Conservation (phyloP, 2,113 vertebrate genomes). For the Hassar affinis region DNA sequence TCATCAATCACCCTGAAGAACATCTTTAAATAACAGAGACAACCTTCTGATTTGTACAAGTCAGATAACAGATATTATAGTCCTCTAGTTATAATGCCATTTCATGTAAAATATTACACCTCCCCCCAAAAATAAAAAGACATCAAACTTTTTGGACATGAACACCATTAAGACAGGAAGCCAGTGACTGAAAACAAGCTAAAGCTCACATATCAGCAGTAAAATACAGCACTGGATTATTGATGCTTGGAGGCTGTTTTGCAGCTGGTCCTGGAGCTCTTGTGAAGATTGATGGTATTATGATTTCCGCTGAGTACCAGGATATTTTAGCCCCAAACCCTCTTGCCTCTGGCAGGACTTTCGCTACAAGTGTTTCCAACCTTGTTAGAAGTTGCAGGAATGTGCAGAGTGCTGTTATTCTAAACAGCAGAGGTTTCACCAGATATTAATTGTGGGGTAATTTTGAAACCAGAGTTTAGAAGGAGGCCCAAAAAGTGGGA, state of each 20-base stretch:
- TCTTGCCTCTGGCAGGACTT: slow-evolving; percentile 4
- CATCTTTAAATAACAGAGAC: no score
- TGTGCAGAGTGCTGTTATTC: background rate
- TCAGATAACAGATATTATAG: no score
- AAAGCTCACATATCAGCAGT: background rate
- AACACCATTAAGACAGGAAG: background rate
- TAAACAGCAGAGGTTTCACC: background rate
- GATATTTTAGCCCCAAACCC: slow-evolving; percentile 6
- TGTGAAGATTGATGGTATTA: slow-evolving; percentile 11
- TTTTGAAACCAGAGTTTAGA: background rate
- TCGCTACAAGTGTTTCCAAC: slow-evolving; percentile 3
- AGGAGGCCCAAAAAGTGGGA: background rate
- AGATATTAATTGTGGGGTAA: background rate
- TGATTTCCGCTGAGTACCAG: slow-evolving; percentile 24
- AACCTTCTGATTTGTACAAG: no score
- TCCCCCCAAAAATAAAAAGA: background rate
- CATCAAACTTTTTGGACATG: background rate
- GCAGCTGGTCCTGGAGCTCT: background rate
- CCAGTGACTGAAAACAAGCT: background rate
- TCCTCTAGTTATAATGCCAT: no score
- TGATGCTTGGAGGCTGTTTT: slow-evolving; percentile 5
- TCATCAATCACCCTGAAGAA: no score
- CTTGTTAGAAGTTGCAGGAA: background rate
- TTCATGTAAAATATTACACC: no score
- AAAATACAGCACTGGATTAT: background rate